Conservation (phyloP, 2,888 invertebrate genomes). For the Leptarthrus brevirostris region DNA sequence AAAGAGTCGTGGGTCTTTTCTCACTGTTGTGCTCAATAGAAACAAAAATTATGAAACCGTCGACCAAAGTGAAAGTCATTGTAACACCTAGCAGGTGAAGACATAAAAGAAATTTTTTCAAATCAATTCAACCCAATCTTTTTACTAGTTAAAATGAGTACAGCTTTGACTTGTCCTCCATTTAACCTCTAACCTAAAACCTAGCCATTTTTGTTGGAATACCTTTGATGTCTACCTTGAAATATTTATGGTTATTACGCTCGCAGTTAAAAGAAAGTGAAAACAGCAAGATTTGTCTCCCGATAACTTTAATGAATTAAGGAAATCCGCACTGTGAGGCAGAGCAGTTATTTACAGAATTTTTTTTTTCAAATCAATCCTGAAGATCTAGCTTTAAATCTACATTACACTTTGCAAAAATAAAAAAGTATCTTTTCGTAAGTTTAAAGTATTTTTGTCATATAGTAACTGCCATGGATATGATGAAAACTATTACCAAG, state of each 20-base stretch:
- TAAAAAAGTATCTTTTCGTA: no score
- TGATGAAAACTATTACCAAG: no score
- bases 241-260: neutral
- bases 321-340: no score
- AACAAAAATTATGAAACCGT: neutral
- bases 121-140: neutral
- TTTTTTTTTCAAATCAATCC: no score
- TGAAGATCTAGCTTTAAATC: no score
- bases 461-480: no score
- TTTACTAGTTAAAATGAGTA: neutral
- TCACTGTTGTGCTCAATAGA: neutral
- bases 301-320: no score
- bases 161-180: neutral
- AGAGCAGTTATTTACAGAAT: no score
- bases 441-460: no score
- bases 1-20: neutral
- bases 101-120: neutral
- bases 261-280: no score
- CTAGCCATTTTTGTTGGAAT: neutral
- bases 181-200: neutral
- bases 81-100: neutral
- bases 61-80: constrained; percentile 23
- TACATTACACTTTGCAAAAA: no score
- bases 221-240: neutral
- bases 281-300: no score